A percentile compares a stretch with the other conserved stretches of the same genome.
These are phyloP conservation scores for Acronicta psi DNA, from an alignment of 2,888 invertebrate genomes.

Conservation along the genomic window DNA sequence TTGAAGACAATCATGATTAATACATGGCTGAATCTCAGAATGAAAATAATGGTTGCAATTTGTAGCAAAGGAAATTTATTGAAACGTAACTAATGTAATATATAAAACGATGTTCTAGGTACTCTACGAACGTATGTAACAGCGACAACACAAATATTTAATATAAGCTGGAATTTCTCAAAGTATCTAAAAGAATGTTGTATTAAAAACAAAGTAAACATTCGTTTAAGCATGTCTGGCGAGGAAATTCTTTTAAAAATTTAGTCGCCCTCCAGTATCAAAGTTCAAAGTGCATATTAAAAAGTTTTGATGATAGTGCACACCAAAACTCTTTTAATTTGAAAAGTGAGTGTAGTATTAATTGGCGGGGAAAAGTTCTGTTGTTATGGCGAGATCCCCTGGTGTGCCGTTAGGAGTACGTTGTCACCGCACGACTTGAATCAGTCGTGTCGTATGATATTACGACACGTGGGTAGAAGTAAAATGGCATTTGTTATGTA, in stretches of 20 bases:
- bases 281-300: conserved; percentile 41
- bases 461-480: conserved; percentile 24
- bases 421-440: conserved; percentile 30
- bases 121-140: neutral
- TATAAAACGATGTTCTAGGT: neutral
- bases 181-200: neutral
- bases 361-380: conserved; percentile 40
- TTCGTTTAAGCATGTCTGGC: conserved; percentile 7
- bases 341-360: conserved; percentile 46
- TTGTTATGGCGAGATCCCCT: conserved; percentile 22
- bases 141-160: neutral
- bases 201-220: conserved; percentile 20
- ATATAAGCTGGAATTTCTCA: neutral
- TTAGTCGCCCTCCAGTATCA: conserved; percentile 22
- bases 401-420: conserved; percentile 32
- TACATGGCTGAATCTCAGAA: conserved; percentile 19
- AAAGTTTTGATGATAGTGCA: conserved; percentile 36
- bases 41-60: conserved; percentile 24
- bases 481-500: conserved; percentile 19
- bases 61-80: conserved; percentile 34
- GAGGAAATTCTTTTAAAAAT: conserved; percentile 30
- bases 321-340: conserved; percentile 36
- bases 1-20: conserved; percentile 25
- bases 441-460: conserved; percentile 20
- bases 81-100: conserved; percentile 8